These are phyloP conservation scores for Scolopax mira DNA, from an alignment of 2,113 vertebrate species.

Conservation along the genomic window DNA sequence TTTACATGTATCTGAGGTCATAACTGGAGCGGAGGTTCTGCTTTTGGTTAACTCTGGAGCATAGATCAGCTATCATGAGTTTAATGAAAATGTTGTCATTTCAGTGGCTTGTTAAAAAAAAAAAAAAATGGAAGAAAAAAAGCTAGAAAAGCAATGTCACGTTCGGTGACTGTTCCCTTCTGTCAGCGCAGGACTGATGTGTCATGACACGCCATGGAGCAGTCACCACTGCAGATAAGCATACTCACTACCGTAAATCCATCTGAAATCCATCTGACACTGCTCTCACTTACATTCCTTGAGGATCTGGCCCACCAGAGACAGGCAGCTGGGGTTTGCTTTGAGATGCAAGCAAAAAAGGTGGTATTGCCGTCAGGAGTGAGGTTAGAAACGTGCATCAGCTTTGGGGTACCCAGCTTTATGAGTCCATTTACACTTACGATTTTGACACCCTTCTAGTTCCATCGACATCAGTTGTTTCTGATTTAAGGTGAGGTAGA, in stretches of 20 bases:
- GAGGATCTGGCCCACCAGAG: not conserved
- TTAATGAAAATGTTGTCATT: conserved; percentile 43
- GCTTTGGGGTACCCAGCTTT: not conserved
- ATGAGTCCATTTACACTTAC: not conserved
- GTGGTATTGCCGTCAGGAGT: not conserved
- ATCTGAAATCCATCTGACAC: rapidly evolving
- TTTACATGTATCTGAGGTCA: conserved; percentile 68
- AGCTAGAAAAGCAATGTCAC: not conserved
- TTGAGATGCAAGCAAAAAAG: not conserved
- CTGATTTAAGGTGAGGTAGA: not conserved
- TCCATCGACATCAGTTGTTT: not conserved
- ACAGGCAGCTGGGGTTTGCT: not conserved
- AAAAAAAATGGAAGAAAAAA: not conserved
- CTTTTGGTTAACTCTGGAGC: conserved; percentile 54
- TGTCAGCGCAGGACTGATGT: not conserved
- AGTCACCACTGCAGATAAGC: not conserved
- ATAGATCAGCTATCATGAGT: conserved; percentile 7
- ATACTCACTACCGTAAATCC: not conserved
- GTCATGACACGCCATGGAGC: not conserved
- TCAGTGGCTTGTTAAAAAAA: not conserved
- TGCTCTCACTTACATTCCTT: not conserved
- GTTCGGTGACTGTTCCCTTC: not conserved
- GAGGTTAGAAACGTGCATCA: not conserved
- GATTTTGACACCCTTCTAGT: not conserved
- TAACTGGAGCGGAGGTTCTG: conserved; percentile 49